These are phyloP conservation scores for Drosophila algonquin DNA, from an alignment of 2,888 invertebrate genomes.

Conservation along the genomic window DNA sequence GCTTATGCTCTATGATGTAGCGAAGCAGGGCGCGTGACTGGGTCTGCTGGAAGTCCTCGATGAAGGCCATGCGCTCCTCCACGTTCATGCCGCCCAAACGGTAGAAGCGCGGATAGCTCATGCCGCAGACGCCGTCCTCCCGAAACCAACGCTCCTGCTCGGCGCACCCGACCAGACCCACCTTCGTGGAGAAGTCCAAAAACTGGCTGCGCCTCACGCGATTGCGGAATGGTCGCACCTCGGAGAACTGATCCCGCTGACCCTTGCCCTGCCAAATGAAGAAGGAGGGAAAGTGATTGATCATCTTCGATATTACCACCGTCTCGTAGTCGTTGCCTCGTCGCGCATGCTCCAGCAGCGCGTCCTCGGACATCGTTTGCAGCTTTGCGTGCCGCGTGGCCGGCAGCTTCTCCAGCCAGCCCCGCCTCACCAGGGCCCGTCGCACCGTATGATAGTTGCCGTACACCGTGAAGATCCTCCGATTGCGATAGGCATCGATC, in stretches of 20 bases:
- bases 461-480: slow-evolving; percentile 81
- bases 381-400: slow-evolving; percentile 74
- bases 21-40: slow-evolving; percentile 91
- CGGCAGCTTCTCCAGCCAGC: slow-evolving; percentile 90
- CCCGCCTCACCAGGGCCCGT: slow-evolving; percentile 86
- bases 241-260: slow-evolving; percentile 69
- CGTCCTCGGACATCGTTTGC: slow-evolving; percentile 75
- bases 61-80: slow-evolving; percentile 79
- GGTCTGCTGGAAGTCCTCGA: slow-evolving; percentile 89
- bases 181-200: slow-evolving; percentile 85
- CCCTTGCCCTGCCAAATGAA: slow-evolving; percentile 88
- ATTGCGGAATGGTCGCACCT: slow-evolving; percentile 78
- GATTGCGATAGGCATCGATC: slow-evolving; percentile 79
- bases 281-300: slow-evolving; percentile 87
- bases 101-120: slow-evolving; percentile 89
- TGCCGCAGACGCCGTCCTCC: slow-evolving; percentile 80
- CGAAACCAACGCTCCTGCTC: slow-evolving; percentile 81
- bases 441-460: slow-evolving; percentile 79
- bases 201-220: slow-evolving; percentile 73
- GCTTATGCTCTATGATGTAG: slow-evolving; percentile 78
- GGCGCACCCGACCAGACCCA: slow-evolving; percentile 83
- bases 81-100: slow-evolving; percentile 65
- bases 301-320: slow-evolving; percentile 86
- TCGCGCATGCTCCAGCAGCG: slow-evolving; percentile 75
- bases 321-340: slow-evolving; percentile 82